Base-by-base conservation (phyloP, 1,140 invertebrate species). In the Idris sp. region DNA sequence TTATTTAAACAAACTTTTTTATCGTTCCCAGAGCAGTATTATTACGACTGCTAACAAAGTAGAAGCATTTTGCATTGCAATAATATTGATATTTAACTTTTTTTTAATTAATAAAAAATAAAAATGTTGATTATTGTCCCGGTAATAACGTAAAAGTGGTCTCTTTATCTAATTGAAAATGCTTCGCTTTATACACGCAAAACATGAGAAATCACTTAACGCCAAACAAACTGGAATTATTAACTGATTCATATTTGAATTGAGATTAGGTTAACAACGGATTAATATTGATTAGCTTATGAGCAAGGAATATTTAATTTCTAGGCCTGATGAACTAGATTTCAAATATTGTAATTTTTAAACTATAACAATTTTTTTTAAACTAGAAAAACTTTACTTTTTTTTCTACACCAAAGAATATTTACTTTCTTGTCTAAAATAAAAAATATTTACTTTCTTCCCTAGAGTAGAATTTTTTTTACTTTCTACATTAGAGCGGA, bases 181-280 rank as follows among this genome's bases (percentile, higher is more conserved):
- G 25, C 8, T 43, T 51, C 26, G 15, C 13, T 30, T 35, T 25
- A 16, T 18, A 26, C 25, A 13, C 25, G 18, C 26, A 18, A 15
- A 30, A 53, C 48, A 46, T 18, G 61, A 35, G 40, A 58, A 68
- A 49, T 41, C 11, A 58, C 28, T 68, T 31, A 0, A 9, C n/a
- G 44, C 7, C n/a, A 18, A 30, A 2, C 2, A 56, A 31, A 58
- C 49, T 49, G 36, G 19, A n/a, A 13, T 16, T 36, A 25, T 25
- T 43, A 43, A 49, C 13, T 58, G 25, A 43, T 51, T 58, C 54
- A 41, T 56, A 7, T n/a, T 26, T 2, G 10, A 69, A 69, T 69
- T 11, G 54, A 59, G 65, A 59, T 59, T 44, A 69, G 53, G 53
- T 59, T 68, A 68, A 68, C 64, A 43, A 51, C 53, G 44, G 53